These are phyloP conservation scores for Eupithecia subfuscata DNA, from an alignment of 2,888 invertebrate genomes.

Conservation along the genomic window DNA sequence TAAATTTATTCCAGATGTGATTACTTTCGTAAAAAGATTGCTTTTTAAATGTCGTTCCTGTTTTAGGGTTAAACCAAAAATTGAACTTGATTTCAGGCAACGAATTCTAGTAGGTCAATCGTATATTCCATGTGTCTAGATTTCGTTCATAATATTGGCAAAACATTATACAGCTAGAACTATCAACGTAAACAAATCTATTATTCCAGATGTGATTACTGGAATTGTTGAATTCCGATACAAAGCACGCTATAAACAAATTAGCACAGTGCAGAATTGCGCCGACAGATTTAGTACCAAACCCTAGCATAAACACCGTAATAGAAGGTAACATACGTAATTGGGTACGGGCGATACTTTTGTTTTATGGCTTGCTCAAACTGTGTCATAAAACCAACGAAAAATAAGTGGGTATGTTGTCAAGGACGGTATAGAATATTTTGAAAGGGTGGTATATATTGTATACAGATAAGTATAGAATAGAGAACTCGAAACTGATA, in stretches of 20 bases:
- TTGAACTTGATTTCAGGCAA: too few species aligned
- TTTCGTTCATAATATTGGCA: background rate
- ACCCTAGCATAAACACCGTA: constrained; percentile 7
- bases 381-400: constrained; percentile 11
- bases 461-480: background rate
- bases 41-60: too few species aligned
- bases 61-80: too few species aligned
- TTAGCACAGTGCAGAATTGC: background rate
- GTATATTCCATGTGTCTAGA: background rate
- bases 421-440: background rate
- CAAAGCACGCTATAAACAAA: constrained; percentile 17
- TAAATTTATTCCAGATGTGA: background rate
- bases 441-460: background rate
- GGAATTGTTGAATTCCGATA: constrained; percentile 7
- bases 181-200: background rate
- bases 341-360: constrained; percentile 9
- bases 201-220: constrained; percentile 8
- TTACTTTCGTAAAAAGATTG: background rate
- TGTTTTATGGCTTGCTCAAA: constrained; percentile 10
- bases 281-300: constrained; percentile 9
- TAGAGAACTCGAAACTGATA: background rate
- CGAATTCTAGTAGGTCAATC: too few species aligned
- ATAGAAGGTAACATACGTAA: constrained; percentile 6
- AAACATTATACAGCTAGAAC: background rate
- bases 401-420: background rate